Conservation (phyloP, 2,888 invertebrate genomes). For the Sarcophaga rosellei region DNA sequence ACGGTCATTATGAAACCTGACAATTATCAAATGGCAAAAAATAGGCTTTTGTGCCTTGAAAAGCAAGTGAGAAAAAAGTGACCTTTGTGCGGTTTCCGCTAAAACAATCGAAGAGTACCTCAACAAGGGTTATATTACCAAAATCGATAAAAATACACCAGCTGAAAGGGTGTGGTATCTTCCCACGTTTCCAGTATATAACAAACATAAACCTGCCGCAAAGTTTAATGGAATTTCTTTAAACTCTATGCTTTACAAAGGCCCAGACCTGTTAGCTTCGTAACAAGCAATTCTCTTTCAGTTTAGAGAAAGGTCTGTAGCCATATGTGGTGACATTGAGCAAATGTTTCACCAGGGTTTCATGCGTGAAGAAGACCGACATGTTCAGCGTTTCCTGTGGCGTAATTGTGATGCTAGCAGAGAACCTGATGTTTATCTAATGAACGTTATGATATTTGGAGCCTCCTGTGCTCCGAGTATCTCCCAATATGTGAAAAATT, state of each 20-base stretch:
- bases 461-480: too few relatives aligned
- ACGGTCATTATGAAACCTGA: slow-evolving; percentile 25
- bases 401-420: too few relatives aligned
- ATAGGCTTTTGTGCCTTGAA: slow-evolving; percentile 27
- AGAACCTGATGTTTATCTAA: too few relatives aligned
- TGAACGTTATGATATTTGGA: too few relatives aligned
- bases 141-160: slow-evolving; percentile 53
- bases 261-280: too few relatives aligned
- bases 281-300: too few relatives aligned
- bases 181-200: slow-evolving; percentile 71
- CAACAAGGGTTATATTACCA: slow-evolving; percentile 39
- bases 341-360: too few relatives aligned
- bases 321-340: too few relatives aligned
- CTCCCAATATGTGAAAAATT: too few relatives aligned
- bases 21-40: slow-evolving; percentile 40
- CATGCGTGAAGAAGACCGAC: too few relatives aligned
- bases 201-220: slow-evolving; percentile 68
- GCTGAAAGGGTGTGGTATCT: slow-evolving; percentile 69
- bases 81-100: slow-evolving; percentile 10
- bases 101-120: slow-evolving; percentile 22
- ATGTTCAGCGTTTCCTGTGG: too few relatives aligned
- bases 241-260: slow-evolving; percentile 73
- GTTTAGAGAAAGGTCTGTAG: too few relatives aligned
- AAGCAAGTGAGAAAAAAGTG: slow-evolving; percentile 7
- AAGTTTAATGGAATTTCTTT: slow-evolving; percentile 67